Evolutionary conservation across 2,797 vertebrate species (phyloP).

Genomic region (Heterohyrax brucei): DNA sequence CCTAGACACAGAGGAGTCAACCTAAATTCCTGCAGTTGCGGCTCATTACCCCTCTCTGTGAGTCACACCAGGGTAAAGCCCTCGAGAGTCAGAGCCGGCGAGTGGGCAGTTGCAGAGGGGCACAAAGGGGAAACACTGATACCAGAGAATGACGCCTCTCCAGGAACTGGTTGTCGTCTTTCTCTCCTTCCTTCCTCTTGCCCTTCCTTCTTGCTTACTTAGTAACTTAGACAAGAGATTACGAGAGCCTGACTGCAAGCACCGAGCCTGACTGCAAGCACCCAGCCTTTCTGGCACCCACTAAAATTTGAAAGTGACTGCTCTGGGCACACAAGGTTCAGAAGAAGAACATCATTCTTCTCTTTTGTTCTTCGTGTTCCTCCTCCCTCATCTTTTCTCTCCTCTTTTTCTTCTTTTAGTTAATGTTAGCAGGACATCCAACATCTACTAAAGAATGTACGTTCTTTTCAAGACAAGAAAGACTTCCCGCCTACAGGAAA

Average conservation of each 20-base stretch:
- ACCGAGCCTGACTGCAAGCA: background rate
- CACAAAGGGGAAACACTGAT: background rate
- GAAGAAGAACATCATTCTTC: background rate
- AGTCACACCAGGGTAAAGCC: background rate
- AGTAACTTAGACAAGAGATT: background rate
- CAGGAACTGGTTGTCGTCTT: background rate
- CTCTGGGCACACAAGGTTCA: background rate
- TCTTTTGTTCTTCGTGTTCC: background rate
- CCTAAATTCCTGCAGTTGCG: background rate
- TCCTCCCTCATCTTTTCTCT: background rate
- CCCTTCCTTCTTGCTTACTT: background rate
- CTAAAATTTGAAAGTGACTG: background rate
- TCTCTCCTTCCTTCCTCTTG: background rate
- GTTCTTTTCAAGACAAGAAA: background rate
- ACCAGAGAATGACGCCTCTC: background rate
- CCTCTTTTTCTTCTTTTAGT: background rate
- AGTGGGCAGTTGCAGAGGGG: fast-evolving
- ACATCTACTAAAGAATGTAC: background rate
- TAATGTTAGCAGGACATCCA: background rate
- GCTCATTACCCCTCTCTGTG: background rate
- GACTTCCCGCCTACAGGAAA: background rate
- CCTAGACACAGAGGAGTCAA: background rate
- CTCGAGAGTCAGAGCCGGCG: background rate
- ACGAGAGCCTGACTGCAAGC: background rate
- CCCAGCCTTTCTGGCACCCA: background rate